Conservation (phyloP, 2,797 vertebrate genomes). For the Hapalemur alaotrensis region DNA sequence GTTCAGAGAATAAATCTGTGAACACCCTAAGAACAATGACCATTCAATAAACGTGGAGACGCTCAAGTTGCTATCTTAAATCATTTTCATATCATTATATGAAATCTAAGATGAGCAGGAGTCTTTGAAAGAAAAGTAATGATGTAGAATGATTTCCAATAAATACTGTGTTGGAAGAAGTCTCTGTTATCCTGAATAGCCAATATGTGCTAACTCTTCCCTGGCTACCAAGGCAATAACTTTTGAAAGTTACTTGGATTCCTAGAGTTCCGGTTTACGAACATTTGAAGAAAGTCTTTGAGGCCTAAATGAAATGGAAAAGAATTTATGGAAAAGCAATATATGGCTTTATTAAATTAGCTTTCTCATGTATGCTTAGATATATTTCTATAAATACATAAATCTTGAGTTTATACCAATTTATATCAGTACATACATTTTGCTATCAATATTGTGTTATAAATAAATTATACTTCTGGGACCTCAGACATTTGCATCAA, state of each 20-base stretch:
- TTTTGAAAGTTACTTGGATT: not conserved
- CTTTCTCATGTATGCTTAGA: not conserved
- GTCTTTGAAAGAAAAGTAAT: conserved; percentile 13
- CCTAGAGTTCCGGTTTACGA: not conserved
- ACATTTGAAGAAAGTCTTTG: not conserved
- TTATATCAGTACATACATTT: not conserved
- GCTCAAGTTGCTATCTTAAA: not conserved
- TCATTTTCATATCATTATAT: not conserved
- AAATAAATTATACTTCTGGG: not conserved
- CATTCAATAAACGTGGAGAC: not conserved
- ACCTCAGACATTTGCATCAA: not conserved
- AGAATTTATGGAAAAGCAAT: not conserved
- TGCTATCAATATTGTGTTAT: not conserved
- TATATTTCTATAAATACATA: not conserved
- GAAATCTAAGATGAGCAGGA: not conserved
- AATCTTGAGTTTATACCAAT: not conserved
- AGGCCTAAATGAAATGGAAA: not conserved
- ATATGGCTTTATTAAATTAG: not conserved
- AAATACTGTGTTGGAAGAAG: not conserved
- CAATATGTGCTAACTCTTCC: not conserved
- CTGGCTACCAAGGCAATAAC: not conserved
- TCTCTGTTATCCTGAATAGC: not conserved
- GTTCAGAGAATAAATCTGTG: not conserved
- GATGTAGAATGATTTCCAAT: not conserved
- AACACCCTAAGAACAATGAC: not conserved